phyloP scores from a whole-genome alignment of 2,113 vertebrate genomes.

The Austrofundulus limnaeus region DNA sequence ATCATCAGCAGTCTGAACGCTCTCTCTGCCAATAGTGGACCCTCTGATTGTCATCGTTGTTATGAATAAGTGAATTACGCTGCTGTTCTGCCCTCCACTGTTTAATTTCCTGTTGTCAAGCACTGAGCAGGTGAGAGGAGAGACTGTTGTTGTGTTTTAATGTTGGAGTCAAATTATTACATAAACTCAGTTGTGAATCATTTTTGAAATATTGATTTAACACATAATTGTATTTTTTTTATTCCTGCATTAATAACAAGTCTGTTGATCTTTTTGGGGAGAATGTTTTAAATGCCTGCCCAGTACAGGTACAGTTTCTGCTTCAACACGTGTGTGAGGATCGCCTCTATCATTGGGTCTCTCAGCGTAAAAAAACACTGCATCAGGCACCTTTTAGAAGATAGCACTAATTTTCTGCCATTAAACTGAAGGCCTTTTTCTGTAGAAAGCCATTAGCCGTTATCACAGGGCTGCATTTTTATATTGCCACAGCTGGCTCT shows the following conservation, averaged over 20 bases:
- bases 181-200: background rate
- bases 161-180: constrained; percentile 14
- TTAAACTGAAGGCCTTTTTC: constrained; percentile 3
- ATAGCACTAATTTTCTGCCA: constrained; percentile 17
- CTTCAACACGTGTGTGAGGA: background rate
- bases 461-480: constrained; percentile 14
- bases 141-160: constrained; percentile 17
- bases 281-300: background rate
- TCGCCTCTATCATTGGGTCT: background rate
- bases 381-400: constrained; percentile 5
- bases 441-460: constrained; percentile 16
- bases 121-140: constrained; percentile 42
- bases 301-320: constrained; percentile 1
- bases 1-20: constrained; percentile 41
- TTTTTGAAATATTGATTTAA: background rate
- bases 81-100: constrained; percentile 25
- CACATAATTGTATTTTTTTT: too few relatives aligned
- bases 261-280: background rate
- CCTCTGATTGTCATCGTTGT: constrained; percentile 58
- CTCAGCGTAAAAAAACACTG: constrained; percentile 11
- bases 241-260: background rate
- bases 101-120: constrained; percentile 79
- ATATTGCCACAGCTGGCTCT: background rate
- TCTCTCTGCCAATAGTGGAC: constrained; percentile 32
- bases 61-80: constrained; percentile 35